Conservation (phyloP, 2,113 vertebrate species). For the Lutjanus erythropterus region DNA sequence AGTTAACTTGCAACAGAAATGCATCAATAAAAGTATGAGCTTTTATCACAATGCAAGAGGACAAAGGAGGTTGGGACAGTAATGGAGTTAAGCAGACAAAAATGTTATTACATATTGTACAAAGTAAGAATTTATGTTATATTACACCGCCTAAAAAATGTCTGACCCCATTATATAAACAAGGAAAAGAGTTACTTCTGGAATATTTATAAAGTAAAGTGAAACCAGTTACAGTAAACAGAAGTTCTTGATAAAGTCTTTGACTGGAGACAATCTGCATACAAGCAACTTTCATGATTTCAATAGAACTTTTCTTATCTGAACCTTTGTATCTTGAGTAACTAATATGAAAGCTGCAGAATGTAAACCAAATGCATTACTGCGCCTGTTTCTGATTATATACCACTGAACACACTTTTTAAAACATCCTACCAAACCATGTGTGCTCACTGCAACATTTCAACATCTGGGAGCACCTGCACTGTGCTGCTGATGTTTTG, state of each 20-base stretch:
- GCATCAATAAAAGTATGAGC: slow-evolving; percentile 35
- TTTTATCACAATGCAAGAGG: slow-evolving; percentile 28
- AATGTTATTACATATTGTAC: background rate
- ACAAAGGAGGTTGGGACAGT: background rate
- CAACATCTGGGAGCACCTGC: background rate
- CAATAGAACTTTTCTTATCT: background rate
- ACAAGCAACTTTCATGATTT: background rate
- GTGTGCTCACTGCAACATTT: background rate
- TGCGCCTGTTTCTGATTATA: background rate
- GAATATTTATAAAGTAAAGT: background rate
- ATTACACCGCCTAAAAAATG: background rate
- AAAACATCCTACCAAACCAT: background rate
- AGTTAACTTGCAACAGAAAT: slow-evolving; percentile 64
- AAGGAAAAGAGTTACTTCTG: background rate
- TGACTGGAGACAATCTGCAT: background rate
- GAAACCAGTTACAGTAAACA: background rate
- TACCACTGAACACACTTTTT: background rate
- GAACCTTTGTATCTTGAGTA: background rate
- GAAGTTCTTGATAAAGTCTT: background rate
- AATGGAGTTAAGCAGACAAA: slow-evolving; percentile 17
- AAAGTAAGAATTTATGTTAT: background rate
- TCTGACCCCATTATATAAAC: background rate
- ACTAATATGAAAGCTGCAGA: background rate
- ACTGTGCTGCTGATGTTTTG: background rate
- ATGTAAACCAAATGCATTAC: background rate